These are phyloP conservation scores for Drosophila tsacasi DNA, from an alignment of 1,140 invertebrate species.

Conservation along the genomic window DNA sequence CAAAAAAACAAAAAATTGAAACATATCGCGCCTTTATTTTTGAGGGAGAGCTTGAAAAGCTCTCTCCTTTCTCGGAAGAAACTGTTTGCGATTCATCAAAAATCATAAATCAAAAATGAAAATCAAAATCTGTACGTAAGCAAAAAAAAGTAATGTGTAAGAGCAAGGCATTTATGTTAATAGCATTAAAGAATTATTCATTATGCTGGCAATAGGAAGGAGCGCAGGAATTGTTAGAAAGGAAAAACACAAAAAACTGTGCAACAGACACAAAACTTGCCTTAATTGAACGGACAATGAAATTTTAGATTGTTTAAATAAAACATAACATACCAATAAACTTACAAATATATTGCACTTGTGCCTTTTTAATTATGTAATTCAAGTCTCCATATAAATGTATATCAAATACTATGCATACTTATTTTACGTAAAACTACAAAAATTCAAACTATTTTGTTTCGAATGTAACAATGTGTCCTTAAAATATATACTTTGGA, in stretches of 20 bases:
- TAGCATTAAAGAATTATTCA: conserved; percentile 57
- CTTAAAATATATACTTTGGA: neutral
- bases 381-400: neutral
- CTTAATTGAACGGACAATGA: conserved; percentile 80
- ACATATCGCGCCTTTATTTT: conserved; percentile 74
- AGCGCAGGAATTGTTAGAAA: conserved; percentile 19
- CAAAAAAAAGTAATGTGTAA: conserved; percentile 63
- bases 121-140: conserved; percentile 69
- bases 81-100: conserved; percentile 52
- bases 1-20: conserved; percentile 46
- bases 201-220: conserved; percentile 55
- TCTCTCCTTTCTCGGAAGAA: conserved; percentile 23
- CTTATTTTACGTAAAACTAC: neutral
- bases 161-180: conserved; percentile 77
- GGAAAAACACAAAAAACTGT: conserved; percentile 15
- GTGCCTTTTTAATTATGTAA: neutral
- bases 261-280: conserved; percentile 70
- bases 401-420: neutral
- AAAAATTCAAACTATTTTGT: no score
- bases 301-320: conserved; percentile 80
- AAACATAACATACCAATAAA: conserved; percentile 70
- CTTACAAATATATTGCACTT: conserved; percentile 39
- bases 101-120: conserved; percentile 43
- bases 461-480: neutral
- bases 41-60: conserved; percentile 41